A percentile compares a stretch with the other conserved stretches of the same genome.
phyloP scores from a whole-genome alignment of 2,888 invertebrate species.

The Chrysolina haemoptera region DNA sequence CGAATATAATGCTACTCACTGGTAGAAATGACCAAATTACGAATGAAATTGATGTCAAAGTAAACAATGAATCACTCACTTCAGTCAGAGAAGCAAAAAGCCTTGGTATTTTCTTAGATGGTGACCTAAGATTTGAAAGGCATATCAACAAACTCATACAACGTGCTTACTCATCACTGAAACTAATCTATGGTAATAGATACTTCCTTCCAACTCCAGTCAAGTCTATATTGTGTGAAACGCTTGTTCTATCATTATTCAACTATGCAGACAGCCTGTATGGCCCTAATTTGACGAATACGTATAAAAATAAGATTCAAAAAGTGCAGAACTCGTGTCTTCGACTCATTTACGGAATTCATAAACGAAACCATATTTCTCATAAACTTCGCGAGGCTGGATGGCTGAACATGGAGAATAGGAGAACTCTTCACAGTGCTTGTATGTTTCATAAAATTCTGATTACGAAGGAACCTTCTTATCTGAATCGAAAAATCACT shows the following conservation, averaged over 20 bases:
- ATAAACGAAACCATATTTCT: not conserved
- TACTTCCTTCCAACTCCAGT: not conserved
- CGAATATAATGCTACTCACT: not conserved
- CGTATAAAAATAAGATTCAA: conserved; percentile 20
- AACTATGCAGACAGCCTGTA: conserved; percentile 11
- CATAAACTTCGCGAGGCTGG: not conserved
- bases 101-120: conserved; percentile 2
- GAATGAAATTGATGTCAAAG: not conserved
- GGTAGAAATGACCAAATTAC: not conserved
- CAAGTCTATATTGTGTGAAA: conserved; percentile 8
- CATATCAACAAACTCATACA: conserved; percentile 13
- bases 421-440: too few species aligned
- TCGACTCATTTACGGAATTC: conserved; percentile 3
- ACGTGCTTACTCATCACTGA: conserved; percentile 2
- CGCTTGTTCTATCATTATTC: conserved; percentile 4
- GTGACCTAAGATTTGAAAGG: conserved; percentile 9
- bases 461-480: too few species aligned
- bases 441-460: too few species aligned
- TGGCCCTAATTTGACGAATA: conserved; percentile 16
- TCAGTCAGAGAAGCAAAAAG: conserved; percentile 14
- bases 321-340: conserved; percentile 12
- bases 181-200: conserved; percentile 8
- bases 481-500: too few species aligned
- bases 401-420: too few species aligned
- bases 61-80: conserved; percentile 8